phyloP scores from a whole-genome alignment of 2,797 vertebrate genomes.

The Anguilla megastoma region DNA sequence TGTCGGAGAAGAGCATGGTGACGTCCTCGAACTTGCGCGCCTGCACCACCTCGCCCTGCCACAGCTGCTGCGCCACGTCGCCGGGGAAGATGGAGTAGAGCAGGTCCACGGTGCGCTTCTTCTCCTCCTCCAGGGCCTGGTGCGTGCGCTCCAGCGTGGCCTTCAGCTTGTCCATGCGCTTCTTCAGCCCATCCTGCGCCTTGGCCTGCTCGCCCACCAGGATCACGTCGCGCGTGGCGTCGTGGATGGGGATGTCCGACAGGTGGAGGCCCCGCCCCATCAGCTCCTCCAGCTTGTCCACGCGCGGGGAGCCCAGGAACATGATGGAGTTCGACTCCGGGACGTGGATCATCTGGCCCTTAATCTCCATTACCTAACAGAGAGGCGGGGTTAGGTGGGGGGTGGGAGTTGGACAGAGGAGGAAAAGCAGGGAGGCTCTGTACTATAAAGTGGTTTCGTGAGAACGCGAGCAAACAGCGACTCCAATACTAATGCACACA shows the following conservation, averaged over 20 bases:
- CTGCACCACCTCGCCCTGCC: conserved; percentile 92
- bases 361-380: conserved; percentile 93
- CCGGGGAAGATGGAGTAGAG: conserved; percentile 97
- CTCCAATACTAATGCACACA: background rate
- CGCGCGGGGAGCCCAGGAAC: conserved; percentile 95
- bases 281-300: conserved; percentile 95
- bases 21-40: conserved; percentile 97
- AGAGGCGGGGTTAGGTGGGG: background rate
- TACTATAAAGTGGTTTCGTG: background rate
- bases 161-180: conserved; percentile 98
- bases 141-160: conserved; percentile 94
- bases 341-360: conserved; percentile 98
- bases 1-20: conserved; percentile 98
- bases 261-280: conserved; percentile 95
- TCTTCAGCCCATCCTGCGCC: conserved; percentile 96
- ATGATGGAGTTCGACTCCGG: conserved; percentile 91
- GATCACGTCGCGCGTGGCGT: conserved; percentile 94
- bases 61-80: conserved; percentile 93
- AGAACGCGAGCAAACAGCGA: background rate
- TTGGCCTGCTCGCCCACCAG: conserved; percentile 96
- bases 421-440: background rate
- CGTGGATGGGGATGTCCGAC: conserved; percentile 97
- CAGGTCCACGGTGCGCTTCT: conserved; percentile 94
- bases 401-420: background rate
- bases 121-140: conserved; percentile 94